phyloP scores from a whole-genome alignment of 1,140 invertebrate genomes.

The Tenebrio molitor region DNA sequence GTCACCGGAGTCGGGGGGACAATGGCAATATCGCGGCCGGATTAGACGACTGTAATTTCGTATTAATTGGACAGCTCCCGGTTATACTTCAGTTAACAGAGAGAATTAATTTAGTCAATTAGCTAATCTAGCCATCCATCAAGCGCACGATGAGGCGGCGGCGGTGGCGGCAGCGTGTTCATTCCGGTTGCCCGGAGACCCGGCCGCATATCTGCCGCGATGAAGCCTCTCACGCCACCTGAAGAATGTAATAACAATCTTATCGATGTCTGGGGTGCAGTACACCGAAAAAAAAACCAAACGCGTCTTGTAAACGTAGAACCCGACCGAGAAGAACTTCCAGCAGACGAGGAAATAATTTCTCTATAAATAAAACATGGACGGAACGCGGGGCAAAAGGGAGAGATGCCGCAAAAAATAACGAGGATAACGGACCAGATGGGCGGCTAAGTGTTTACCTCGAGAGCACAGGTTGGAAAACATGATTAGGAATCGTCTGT shows the following conservation, averaged over 20 bases:
- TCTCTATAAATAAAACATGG: slow-evolving; percentile 13
- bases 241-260: background rate
- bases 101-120: slow-evolving; percentile 56
- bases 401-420: slow-evolving; percentile 9
- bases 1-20: slow-evolving; percentile 26
- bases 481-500: slow-evolving; percentile 2
- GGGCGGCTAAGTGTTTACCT: slow-evolving; percentile 27
- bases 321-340: background rate
- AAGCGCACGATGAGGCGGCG: slow-evolving; percentile 34
- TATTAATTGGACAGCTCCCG: slow-evolving; percentile 52
- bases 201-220: slow-evolving; percentile 12
- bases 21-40: slow-evolving; percentile 22
- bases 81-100: slow-evolving; percentile 50
- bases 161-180: slow-evolving; percentile 40
- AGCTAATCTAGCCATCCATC: slow-evolving; percentile 53
- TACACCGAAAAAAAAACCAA: background rate
- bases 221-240: background rate
- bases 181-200: slow-evolving; percentile 44
- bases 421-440: slow-evolving; percentile 7
- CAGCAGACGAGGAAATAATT: background rate
- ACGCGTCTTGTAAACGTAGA: too few species aligned
- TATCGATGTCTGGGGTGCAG: background rate
- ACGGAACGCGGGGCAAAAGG: slow-evolving; percentile 3
- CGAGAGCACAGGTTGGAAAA: slow-evolving; percentile 18
- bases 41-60: slow-evolving; percentile 48